A percentile compares a stretch with the other conserved stretches of the same genome.
Conservation (phyloP, 2,113 vertebrate genomes). For the Calonectris borealis region DNA sequence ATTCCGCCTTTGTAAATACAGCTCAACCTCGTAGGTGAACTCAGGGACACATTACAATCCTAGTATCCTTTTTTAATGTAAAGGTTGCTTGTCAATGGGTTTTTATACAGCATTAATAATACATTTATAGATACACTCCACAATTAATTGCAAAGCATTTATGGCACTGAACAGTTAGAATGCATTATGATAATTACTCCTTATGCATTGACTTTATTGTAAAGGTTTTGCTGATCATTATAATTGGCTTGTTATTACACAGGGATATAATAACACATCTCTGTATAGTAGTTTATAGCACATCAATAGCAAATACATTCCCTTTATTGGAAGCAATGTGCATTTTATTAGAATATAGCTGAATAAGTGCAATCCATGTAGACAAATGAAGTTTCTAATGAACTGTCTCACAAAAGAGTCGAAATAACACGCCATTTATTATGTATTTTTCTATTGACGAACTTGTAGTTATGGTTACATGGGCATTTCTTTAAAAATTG, state of each 20-base stretch:
- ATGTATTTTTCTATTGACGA: conserved; percentile 9
- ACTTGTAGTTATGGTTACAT: neutral
- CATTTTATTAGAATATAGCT: conserved; percentile 66
- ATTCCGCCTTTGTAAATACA: neutral
- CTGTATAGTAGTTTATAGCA: conserved; percentile 63
- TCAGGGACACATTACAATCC: neutral
- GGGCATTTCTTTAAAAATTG: neutral
- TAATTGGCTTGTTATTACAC: conserved; percentile 71
- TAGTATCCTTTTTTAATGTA: conserved; percentile 8
- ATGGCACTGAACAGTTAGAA: conserved; percentile 50
- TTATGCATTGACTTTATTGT: conserved; percentile 41
- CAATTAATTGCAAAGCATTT: conserved; percentile 68
- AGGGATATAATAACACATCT: conserved; percentile 66
- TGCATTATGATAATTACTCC: conserved; percentile 61
- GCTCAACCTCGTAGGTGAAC: conserved; percentile 5
- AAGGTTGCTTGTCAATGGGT: conserved; percentile 47
- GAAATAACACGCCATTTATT: conserved; percentile 41
- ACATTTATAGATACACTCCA: conserved; percentile 40
- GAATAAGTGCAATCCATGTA: conserved; percentile 58
- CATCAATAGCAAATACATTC: conserved; percentile 68
- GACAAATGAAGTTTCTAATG: conserved; percentile 66
- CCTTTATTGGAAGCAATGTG: conserved; percentile 62
- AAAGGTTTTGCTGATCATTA: conserved; percentile 51
- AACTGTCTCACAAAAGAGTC: conserved; percentile 45
- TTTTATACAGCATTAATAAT: conserved; percentile 63